Evolutionary conservation across 1,140 invertebrate species (phyloP), one percentile per base, ranked within the genome.

Genomic region (Sarcophaga bullata): DNA sequence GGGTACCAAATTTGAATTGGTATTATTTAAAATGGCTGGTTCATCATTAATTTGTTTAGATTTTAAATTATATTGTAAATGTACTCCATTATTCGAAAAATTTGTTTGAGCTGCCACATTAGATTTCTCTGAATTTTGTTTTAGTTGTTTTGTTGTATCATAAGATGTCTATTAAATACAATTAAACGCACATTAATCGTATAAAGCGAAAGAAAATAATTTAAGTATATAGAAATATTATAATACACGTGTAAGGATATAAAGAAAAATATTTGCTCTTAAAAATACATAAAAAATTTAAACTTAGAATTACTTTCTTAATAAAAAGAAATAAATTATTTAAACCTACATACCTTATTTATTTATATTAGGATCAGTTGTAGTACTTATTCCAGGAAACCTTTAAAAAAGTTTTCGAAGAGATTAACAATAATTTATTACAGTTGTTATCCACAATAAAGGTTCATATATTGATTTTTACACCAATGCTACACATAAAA

Each of bases 341-440:
- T 4, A 68, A 68, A 78, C 48, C 48, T 49, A 52, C 75, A 81
- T 81, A 81, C 62, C 62, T 86, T 84, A 86, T 89, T 89, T 85
- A 86, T 85, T 89, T 73, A 58, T 58, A 80, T 85, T 89, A 86
- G 85, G 85, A 89, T 90, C 88, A 90, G 88, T 90, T 90, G 88
- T 87, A 88, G 88, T 88, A 90, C 85, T 90, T 90, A 85, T 87
- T 90, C 88, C 88, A 90, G 88, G 88, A 89, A 88, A 90, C 88
- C 88, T 90, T 89, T 90, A 85, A 85, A 81, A 82, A 82, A 84
- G 62, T 85, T 83, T 84, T 85, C 87, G 88, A 86, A 90, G 88
- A 90, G 88, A 90, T 90, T 89, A 90, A 88, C 87, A 86, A 68
- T 72, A 76, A 80, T 19, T 78, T 78, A 52, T 50, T 11, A 68